Evolutionary conservation across 2,888 invertebrate species (phyloP), one percentile per base, ranked within the genome.

Genomic region (Coleophora flavipennella): DNA sequence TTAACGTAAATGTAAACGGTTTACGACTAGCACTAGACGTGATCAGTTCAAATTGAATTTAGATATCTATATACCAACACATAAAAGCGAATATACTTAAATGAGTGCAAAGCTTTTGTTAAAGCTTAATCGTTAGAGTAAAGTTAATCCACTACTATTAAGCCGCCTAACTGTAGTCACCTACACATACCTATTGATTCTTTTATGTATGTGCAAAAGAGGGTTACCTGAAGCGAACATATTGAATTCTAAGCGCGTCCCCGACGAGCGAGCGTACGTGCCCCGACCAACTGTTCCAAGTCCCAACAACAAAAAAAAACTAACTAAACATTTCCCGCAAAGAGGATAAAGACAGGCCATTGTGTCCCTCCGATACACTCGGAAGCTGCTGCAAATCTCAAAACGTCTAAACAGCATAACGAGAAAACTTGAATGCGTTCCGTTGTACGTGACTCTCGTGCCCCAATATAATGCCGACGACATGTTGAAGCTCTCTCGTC

Each of bases 231-330:
- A 67, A 78, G 65, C 66, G 63, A 59, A 61, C 59, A 73, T 74
- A 80, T 76, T 76, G 75, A 77, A 79, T 79, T 78, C 79, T 57
- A 64, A 67, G 65, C 74, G 75, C 69, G 75, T 76, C 59, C 57
- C 43, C 62, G 58, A 57, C 60, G 63, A 66, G 66, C 62, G 61
- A 66, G 57, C 52, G 72, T 67, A 80, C 80, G 78, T 79, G 78
- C 57, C 54, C 40, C 68, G 68, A 69, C 68, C 71, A 62, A 65
- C 67, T 63, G 66, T 62, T 69, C 59, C 48, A 57, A 50, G 62
- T 62, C 59, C 59, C 60, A 48, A 62, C 64, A 75, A 77, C 28
- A 76, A 75, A 49, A 67, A 76, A 73, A 68, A 65, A 64, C 29
- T 29, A 77, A n/a, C 31, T 11, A 11, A 4, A 29, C 35, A 62